A percentile compares a stretch with the other conserved stretches of the same genome.
Evolutionary conservation across 1,140 invertebrate species (phyloP).

Genomic region (Listronotus bonariensis): DNA sequence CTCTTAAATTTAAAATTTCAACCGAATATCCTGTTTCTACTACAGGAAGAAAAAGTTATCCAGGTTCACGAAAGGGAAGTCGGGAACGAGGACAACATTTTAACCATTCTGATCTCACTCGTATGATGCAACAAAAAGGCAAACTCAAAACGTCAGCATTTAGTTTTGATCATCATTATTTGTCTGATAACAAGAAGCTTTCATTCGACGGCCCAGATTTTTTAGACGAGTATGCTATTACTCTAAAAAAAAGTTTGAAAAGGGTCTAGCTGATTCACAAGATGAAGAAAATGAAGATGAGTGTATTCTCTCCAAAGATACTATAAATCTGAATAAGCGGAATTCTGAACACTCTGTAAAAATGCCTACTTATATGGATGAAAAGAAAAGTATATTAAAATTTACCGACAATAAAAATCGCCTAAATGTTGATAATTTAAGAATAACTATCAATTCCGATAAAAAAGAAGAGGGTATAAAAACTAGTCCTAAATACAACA

Average conservation of each 20-base stretch:
- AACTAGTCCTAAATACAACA: conserved; percentile 17
- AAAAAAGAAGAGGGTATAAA: conserved; percentile 7
- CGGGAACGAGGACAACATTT: conserved; percentile 58
- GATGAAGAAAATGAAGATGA: conserved; percentile 39
- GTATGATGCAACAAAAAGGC: conserved; percentile 48
- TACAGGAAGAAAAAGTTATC: conserved; percentile 63
- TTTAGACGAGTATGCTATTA: conserved; percentile 52
- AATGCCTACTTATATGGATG: conserved; percentile 39
- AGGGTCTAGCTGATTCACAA: conserved; percentile 30
- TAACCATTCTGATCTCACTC: conserved; percentile 47
- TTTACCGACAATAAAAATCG: conserved; percentile 41
- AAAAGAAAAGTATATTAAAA: conserved; percentile 52
- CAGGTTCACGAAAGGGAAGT: conserved; percentile 65
- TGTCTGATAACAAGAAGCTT: conserved; percentile 50
- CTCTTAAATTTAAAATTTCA: conserved; percentile 74
- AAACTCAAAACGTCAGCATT: conserved; percentile 49
- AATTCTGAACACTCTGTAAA: conserved; percentile 53
- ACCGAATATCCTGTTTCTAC: conserved; percentile 63
- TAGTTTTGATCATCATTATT: conserved; percentile 53
- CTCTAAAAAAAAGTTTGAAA: conserved; percentile 47
- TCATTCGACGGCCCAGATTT: conserved; percentile 53
- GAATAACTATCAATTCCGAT: conserved; percentile 37
- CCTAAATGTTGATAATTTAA: conserved; percentile 39
- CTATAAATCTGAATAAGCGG: conserved; percentile 52
- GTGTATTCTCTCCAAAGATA: conserved; percentile 52